Conservation (phyloP, 2,888 invertebrate species). For the Leptodirus hochenwartii region DNA sequence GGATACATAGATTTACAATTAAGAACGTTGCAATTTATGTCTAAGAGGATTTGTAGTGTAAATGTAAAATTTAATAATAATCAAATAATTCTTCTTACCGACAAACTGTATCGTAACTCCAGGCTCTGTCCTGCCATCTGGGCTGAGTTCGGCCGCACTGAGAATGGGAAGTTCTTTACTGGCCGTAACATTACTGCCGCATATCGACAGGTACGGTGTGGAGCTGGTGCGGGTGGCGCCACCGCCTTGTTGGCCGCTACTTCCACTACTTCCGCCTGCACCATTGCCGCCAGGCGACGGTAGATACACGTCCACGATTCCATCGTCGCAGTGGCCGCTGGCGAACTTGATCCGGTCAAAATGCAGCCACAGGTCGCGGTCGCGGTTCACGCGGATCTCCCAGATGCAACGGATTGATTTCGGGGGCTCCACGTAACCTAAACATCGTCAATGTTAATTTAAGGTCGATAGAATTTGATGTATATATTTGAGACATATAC, state of each 20-base stretch:
- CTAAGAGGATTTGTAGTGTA: too few species aligned
- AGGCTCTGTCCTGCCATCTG: slow-evolving; percentile 37
- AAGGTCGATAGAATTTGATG: too few species aligned
- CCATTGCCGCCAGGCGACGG: too few species aligned
- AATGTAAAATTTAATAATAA: slow-evolving; percentile 25
- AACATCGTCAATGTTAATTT: too few species aligned
- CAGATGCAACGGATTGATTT: slow-evolving; percentile 37
- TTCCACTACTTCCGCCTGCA: slow-evolving; percentile 13
- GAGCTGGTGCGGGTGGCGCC: slow-evolving; percentile 29
- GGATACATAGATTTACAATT: too few species aligned
- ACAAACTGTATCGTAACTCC: slow-evolving; percentile 46
- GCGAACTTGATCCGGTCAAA: slow-evolving; percentile 75
- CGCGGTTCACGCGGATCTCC: slow-evolving; percentile 55
- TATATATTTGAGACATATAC: background rate
- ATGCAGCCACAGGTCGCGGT: slow-evolving; percentile 72
- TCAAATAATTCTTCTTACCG: slow-evolving; percentile 11
- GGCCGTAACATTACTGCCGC: slow-evolving; percentile 70
- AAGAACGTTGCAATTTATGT: too few species aligned
- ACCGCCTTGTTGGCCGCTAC: too few species aligned
- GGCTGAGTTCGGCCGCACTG: slow-evolving; percentile 57
- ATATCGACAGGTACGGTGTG: slow-evolving; percentile 63
- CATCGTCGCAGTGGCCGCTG: slow-evolving; percentile 71
- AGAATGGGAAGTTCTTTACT: slow-evolving; percentile 64
- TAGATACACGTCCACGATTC: slow-evolving; percentile 61
- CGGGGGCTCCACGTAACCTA: slow-evolving; percentile 47